Base-by-base conservation (phyloP, 2,888 invertebrate genomes). In the Petrolisthes manimaculis region DNA sequence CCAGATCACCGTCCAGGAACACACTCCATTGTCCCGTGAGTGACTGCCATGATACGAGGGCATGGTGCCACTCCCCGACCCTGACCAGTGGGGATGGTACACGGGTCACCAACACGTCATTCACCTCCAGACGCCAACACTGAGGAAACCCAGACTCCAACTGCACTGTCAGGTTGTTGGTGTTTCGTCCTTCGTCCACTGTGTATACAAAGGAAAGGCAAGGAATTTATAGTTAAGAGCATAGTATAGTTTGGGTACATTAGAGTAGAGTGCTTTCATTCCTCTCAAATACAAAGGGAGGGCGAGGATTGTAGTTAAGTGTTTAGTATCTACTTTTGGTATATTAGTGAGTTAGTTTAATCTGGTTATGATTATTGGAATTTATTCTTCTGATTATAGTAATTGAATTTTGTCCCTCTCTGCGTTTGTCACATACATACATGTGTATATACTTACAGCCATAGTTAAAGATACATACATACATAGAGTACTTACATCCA, bases 31-130 rank as follows among this genome's bases (percentile, higher is more conserved):
- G 21, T 12, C 86, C 86, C 9, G 69, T 75, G 54, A 14, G 8
- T 12, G 86, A 77, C 24, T 86, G 69, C 86, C 86, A 86, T 53
- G 86, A 83, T 82, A 78, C 83, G 5, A 86, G 55, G 75, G 82
- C 82, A 78, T 83, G 83, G 78, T 83, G 67, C 86, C 86, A 86
- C 8, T 24, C 12, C 4, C 86, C 77, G 0, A n/a, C 8, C 9
- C 8, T 6, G 69, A 86, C 69, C 14, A 9, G 67, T 0, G 83
- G 83, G 9, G 54, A 78, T 8, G 8, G n/a, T n/a, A 78, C 55
- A 5, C 37, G 21, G 12, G n/a, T 54, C 77, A 77, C 83, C 83
- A 86, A 18, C 5, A 74, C 8, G n/a, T 77, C 86, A 54, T 86
- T 82, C 4, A 86, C 54, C 74, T 53, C 51, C 14, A 86, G 51